Conservation (phyloP, 2,888 invertebrate species). For the Latheticus oryzae region DNA sequence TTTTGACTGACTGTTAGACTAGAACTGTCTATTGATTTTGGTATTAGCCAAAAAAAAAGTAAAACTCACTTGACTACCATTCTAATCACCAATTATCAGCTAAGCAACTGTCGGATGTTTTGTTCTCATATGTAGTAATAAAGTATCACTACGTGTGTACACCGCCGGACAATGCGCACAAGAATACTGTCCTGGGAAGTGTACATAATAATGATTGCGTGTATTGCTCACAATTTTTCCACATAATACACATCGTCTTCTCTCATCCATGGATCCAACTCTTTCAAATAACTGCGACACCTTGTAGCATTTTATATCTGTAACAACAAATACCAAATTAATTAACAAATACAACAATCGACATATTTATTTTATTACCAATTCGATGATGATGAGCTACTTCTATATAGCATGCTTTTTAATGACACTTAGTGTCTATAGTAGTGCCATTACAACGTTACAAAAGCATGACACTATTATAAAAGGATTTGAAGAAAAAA, state of each 20-base stretch:
- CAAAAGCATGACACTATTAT: slow-evolving; percentile 37
- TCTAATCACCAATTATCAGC: slow-evolving; percentile 47
- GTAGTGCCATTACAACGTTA: slow-evolving; percentile 38
- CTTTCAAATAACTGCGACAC: slow-evolving; percentile 72
- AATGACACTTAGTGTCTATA: slow-evolving; percentile 33
- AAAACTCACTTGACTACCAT: slow-evolving; percentile 23
- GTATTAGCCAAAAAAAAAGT: slow-evolving; percentile 14
- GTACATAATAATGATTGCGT: slow-evolving; percentile 72
- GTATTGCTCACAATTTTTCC: slow-evolving; percentile 73
- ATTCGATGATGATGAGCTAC: slow-evolving; percentile 41
- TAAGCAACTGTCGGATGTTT: slow-evolving; percentile 68
- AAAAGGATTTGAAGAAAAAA: slow-evolving; percentile 23
- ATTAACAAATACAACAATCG: slow-evolving; percentile 6
- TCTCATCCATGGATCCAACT: slow-evolving; percentile 70
- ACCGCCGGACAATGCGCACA: slow-evolving; percentile 71
- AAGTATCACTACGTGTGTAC: slow-evolving; percentile 71
- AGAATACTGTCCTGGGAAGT: slow-evolving; percentile 71
- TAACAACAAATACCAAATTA: slow-evolving; percentile 55
- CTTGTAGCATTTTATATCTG: slow-evolving; percentile 70
- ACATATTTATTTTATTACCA: slow-evolving; percentile 49
- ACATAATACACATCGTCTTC: slow-evolving; percentile 71
- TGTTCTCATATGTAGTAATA: slow-evolving; percentile 70
- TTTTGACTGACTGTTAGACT: background rate
- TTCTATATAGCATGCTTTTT: slow-evolving; percentile 51
- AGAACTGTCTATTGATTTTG: slow-evolving; percentile 3